Evolutionary conservation across 2,797 vertebrate species (phyloP).

Genomic region (Allobates femoralis): DNA sequence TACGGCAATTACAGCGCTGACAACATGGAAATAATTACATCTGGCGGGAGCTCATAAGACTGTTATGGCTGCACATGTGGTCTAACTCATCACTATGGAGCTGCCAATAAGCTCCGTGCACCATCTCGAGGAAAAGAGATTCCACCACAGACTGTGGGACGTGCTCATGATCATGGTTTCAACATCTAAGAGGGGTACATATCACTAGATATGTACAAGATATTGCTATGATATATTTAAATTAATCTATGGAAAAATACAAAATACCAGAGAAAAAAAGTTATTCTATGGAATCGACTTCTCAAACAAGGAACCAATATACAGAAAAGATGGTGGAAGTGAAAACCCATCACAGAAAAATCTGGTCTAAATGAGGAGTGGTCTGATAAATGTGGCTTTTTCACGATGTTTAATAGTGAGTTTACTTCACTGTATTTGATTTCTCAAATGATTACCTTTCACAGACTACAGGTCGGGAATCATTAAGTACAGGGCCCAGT

Average conservation of each 20-base stretch:
- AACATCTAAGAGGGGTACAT: not conserved
- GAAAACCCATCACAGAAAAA: no score
- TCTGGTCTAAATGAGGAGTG: no score
- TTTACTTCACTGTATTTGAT: not conserved
- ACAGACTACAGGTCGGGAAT: conserved; percentile 89
- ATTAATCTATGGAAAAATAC: not conserved
- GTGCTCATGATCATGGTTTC: not conserved
- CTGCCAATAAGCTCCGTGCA: not conserved
- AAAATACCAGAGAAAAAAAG: not conserved
- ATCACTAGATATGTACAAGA: not conserved
- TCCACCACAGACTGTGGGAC: not conserved
- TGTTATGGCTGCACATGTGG: not conserved
- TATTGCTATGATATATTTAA: not conserved
- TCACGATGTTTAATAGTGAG: not conserved
- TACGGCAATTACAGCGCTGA: conserved; percentile 13
- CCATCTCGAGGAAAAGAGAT: not conserved
- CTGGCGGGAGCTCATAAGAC: not conserved
- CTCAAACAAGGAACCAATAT: no score
- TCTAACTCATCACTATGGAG: conserved; percentile 31
- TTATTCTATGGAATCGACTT: no score
- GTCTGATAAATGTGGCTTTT: no score
- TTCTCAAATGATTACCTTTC: conserved; percentile 83
- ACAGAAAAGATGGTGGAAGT: no score
- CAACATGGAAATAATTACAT: conserved; percentile 36
- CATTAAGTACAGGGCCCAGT: conserved; percentile 83